Evolutionary conservation across 2,797 vertebrate species (phyloP).

Genomic region (Nyctibius grandis): DNA sequence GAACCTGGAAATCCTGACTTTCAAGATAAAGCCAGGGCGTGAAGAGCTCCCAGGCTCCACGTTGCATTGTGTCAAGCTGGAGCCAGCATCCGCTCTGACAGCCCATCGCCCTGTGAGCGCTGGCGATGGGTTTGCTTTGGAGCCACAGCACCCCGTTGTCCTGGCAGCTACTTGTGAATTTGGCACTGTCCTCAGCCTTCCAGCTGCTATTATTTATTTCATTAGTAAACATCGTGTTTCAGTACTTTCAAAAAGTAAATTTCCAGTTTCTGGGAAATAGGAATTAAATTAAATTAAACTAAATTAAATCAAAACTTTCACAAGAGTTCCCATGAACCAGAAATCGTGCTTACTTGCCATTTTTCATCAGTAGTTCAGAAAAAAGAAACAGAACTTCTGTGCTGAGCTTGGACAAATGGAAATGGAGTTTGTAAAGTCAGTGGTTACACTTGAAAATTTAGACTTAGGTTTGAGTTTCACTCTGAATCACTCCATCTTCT

Average conservation of each 20-base stretch:
- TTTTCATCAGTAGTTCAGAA: neutral
- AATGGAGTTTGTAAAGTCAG: neutral
- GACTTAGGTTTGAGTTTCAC: neutral
- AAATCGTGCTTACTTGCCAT: neutral
- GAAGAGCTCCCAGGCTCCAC: neutral
- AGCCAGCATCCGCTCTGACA: rapidly evolving
- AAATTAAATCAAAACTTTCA: conserved; percentile 37
- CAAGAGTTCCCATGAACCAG: neutral
- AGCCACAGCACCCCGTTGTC: neutral
- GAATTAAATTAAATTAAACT: conserved; percentile 1
- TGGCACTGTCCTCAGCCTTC: neutral
- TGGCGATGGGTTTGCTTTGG: neutral
- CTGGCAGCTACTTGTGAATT: conserved; percentile 10
- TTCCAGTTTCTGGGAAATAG: conserved; percentile 44
- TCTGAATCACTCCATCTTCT: neutral
- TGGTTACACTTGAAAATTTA: neutral
- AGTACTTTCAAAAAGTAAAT: conserved; percentile 15
- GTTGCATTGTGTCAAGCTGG: neutral
- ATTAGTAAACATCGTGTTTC: neutral
- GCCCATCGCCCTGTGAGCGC: rapidly evolving
- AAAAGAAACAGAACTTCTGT: neutral
- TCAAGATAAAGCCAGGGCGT: neutral
- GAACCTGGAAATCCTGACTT: neutral
- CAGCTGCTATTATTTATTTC: conserved; percentile 45
- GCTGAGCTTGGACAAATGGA: neutral